Evolutionary conservation across 1,140 invertebrate species (phyloP), one percentile per base, ranked within the genome.

Genomic region (Anoplolepis gracilipes): DNA sequence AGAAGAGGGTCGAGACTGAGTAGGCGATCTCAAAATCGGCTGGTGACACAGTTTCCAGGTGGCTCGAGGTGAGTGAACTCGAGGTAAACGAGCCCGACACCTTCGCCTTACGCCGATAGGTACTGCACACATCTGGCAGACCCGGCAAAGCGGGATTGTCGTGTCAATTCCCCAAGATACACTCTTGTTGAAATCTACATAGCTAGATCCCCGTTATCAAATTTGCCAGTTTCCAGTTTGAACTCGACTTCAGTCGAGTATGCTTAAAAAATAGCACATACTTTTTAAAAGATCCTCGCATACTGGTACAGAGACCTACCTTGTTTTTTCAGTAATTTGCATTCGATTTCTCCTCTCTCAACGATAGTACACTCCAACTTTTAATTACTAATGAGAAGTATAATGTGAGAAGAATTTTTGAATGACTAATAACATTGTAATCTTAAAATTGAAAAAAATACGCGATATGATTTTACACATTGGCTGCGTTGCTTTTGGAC

Each of bases 11-110:
- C 39, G 72, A 33, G 70, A 33, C 69, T 69, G 53, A 16, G 82
- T 64, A 46, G 4, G 75, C 33, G 72, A 87, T 90, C 75, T 90
- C 73, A 88, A 93, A 92, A 92, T 92, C 81, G 36, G 70, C 42
- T 84, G 70, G 72, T 92, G 92, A 90, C 92, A 93, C 89, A 90
- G 91, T 92, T 93, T 92, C 91, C 79, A 91, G 46, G 73, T 87
- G 82, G 88, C 85, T 73, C 72, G 64, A 81, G 92, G 91, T 93
- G 81, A 91, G 13, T 90, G 93, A 93, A 93, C 92, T 86, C 87
- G 8, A 55, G 19, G 19, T 72, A 57, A 33, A 59, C 78, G 53
- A 72, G 67, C 53, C 46, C 36, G 67, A 81, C 78, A 81, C 65
- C 78, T 81, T 59, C 53, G 65, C 78, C 19, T 36, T 46, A 28